Percentiles rank a stretch among this genome's conserved stretches.
These are phyloP conservation scores for Siniperca knerii DNA, from an alignment of 2,113 vertebrate genomes.

Conservation along the genomic window DNA sequence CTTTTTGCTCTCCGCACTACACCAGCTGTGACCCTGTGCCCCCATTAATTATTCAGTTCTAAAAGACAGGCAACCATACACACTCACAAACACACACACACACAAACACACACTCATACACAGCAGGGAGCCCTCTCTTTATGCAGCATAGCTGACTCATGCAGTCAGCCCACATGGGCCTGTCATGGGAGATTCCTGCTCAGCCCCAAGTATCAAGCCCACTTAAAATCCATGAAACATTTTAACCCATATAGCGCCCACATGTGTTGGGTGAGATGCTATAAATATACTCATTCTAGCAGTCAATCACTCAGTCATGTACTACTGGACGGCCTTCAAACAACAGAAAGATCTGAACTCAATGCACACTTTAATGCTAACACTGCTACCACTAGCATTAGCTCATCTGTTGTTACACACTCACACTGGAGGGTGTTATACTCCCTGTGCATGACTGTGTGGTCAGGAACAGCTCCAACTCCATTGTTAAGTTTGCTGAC, in stretches of 20 bases:
- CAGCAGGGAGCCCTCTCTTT: not conserved
- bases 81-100: not conserved
- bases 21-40: conserved; percentile 35
- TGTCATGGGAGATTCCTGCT: not conserved
- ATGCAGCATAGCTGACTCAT: not conserved
- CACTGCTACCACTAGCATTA: not conserved
- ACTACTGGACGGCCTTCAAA: not conserved
- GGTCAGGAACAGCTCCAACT: not conserved
- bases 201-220: not conserved
- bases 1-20: not conserved
- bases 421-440: not conserved
- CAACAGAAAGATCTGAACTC: not conserved
- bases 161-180: not conserved
- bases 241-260: not conserved
- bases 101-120: conserved; percentile 5
- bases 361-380: not conserved
- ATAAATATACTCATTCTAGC: not conserved
- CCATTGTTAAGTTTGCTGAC: not conserved
- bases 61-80: not conserved
- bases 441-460: not conserved
- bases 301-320: not conserved
- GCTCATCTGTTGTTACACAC: too few relatives aligned
- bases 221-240: not conserved
- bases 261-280: not conserved
- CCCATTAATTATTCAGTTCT: conserved; percentile 63